These are phyloP conservation scores for Darevskia mixta DNA, from an alignment of 2,797 vertebrate species.

Conservation along the genomic window DNA sequence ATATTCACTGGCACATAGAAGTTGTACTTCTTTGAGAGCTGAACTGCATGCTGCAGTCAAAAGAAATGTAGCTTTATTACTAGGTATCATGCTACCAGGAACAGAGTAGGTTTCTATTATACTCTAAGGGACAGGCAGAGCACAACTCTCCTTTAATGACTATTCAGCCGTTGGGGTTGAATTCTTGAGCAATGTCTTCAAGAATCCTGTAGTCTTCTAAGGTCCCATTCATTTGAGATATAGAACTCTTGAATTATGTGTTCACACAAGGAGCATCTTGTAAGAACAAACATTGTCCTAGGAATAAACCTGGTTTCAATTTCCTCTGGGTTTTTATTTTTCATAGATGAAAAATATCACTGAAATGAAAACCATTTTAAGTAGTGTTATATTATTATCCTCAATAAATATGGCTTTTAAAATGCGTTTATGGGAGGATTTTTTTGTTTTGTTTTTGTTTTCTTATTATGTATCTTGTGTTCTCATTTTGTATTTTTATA, in stretches of 20 bases:
- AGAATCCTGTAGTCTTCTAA: neutral
- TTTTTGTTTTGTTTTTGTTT: no score
- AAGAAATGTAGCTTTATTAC: neutral
- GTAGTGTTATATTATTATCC: neutral
- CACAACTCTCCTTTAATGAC: neutral
- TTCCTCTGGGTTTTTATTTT: neutral
- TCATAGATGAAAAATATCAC: neutral
- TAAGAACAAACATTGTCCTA: neutral
- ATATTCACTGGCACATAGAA: constrained; percentile 59
- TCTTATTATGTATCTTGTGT: no score
- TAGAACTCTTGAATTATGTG: neutral
- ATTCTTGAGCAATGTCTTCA: constrained; percentile 15
- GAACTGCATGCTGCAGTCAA: neutral
- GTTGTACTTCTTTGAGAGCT: constrained; percentile 41
- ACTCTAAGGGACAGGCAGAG: neutral
- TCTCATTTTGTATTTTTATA: no score
- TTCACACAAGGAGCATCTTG: constrained; percentile 12
- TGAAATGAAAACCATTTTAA: neutral
- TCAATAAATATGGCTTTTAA: no score
- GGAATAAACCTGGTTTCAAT: neutral
- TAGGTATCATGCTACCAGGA: neutral
- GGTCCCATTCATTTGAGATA: neutral
- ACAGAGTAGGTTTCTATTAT: neutral
- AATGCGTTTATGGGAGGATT: no score
- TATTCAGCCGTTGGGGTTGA: neutral